phyloP scores from a whole-genome alignment of 1,140 invertebrate species.

The Belonocnema kinseyi region DNA sequence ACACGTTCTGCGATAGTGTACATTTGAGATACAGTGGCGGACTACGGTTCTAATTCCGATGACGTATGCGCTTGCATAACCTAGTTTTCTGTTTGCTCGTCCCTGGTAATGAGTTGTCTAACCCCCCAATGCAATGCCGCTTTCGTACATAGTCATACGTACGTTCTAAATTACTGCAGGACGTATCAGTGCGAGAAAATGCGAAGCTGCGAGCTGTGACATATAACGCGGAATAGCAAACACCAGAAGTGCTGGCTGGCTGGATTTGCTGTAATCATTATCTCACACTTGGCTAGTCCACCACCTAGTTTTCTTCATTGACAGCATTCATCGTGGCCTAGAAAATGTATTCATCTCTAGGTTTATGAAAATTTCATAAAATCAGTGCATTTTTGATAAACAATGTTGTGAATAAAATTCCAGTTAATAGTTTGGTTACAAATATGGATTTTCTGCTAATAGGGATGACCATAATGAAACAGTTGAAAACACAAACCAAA shows the following conservation, averaged over 20 bases:
- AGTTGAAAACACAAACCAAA: no score
- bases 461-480: no score
- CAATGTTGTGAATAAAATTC: no score
- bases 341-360: no score
- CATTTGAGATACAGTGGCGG: constrained; percentile 70
- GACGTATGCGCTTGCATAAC: constrained; percentile 72
- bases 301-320: not conserved
- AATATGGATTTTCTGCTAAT: no score
- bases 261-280: not conserved
- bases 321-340: not conserved
- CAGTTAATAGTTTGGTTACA: no score
- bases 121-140: constrained; percentile 42
- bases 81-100: constrained; percentile 73
- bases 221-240: constrained; percentile 12
- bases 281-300: constrained; percentile 8
- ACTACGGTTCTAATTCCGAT: constrained; percentile 72
- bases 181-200: constrained; percentile 41
- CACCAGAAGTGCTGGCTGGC: not conserved
- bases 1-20: constrained; percentile 67
- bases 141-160: constrained; percentile 32
- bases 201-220: constrained; percentile 13
- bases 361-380: no score
- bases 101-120: constrained; percentile 71
- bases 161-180: constrained; percentile 40
- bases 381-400: no score